Base-by-base conservation (phyloP, 2,797 vertebrate genomes). In the Tokudaia muenninki region DNA sequence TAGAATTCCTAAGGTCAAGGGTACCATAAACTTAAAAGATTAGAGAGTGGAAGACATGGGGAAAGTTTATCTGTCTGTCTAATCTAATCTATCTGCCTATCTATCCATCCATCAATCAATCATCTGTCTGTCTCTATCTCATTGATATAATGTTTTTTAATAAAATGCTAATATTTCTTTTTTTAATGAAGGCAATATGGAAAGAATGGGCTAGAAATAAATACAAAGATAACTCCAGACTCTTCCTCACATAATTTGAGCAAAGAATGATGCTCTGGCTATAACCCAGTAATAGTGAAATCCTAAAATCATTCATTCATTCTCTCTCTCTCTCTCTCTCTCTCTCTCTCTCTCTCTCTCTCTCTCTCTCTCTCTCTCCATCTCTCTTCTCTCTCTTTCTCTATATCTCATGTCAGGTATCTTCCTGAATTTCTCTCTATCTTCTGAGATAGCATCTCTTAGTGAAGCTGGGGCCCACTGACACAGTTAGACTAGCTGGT, bases 61-160 rank as follows among this genome's bases (percentile, higher is more conserved):
- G 37, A 52, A 59, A 11, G 14, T 52, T 31, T 59, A 17, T 24
- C 22, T 57, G 24, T 21, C 22, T 63, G 10, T 59, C 29, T n/a
- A 31, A 52, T 11, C 10, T 67, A 72, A 72, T 37, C 17, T 34
- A 3, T 19, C 37, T 34, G 14, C 50, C 61, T 34, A 0, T n/a
- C 61, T 34, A 37, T 63, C 61, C 26, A 26, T 12, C n/a, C 37
- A 72, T 72, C n/a, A 26, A 63, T 63, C 61, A 26, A 26, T 63
- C 61, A 61, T 61, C 59, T 9, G 8, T 57, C 55, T 70, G 10
- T 72, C 21, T 24, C 17, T 44, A 37, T 19, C 14, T 65, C 57
- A 31, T 19, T 82, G 55, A 92, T 29, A 92, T 79, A 65, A 92
- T 79, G n/a, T 37, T 94, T 84, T 87, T 83, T 19, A 95, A 83